Percentiles rank a stretch among this genome's conserved stretches.
These are phyloP conservation scores for Cosmia trapezina DNA, from an alignment of 2,888 invertebrate genomes.

Conservation along the genomic window DNA sequence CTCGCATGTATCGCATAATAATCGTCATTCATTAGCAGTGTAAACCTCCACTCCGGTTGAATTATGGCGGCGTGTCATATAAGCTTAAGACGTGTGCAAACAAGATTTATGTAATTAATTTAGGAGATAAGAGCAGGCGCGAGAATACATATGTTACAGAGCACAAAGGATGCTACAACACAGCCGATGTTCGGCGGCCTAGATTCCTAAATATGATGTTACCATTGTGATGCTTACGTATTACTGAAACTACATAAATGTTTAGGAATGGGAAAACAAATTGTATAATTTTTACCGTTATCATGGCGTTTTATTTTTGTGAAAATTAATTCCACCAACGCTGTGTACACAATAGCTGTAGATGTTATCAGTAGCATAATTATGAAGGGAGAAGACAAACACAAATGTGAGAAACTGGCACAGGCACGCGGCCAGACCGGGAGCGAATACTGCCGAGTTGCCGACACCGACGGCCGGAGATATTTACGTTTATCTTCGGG, in stretches of 20 bases:
- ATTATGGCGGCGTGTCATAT: constrained; percentile 88
- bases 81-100: constrained; percentile 90
- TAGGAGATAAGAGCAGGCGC: constrained; percentile 88
- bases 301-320: constrained; percentile 26
- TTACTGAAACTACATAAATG: constrained; percentile 6
- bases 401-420: constrained; percentile 61
- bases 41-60: constrained; percentile 85
- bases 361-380: constrained; percentile 71
- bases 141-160: constrained; percentile 83
- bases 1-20: constrained; percentile 71
- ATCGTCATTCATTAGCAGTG: constrained; percentile 87
- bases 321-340: constrained; percentile 53
- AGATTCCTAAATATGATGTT: constrained; percentile 37
- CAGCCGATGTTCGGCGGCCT: constrained; percentile 50
- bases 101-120: constrained; percentile 91
- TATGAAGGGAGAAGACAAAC: constrained; percentile 73
- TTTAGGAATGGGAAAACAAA: constrained; percentile 2
- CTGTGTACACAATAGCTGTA: constrained; percentile 59
- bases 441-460: constrained; percentile 75
- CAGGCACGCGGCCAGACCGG: constrained; percentile 64
- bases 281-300: constrained; percentile 7
- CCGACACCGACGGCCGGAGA: constrained; percentile 85
- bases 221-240: constrained; percentile 6
- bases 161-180: constrained; percentile 81
- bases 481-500: constrained; percentile 90